Evolutionary conservation across 2,797 vertebrate genomes (phyloP).

Genomic region (Peromyscus melanophrys): DNA sequence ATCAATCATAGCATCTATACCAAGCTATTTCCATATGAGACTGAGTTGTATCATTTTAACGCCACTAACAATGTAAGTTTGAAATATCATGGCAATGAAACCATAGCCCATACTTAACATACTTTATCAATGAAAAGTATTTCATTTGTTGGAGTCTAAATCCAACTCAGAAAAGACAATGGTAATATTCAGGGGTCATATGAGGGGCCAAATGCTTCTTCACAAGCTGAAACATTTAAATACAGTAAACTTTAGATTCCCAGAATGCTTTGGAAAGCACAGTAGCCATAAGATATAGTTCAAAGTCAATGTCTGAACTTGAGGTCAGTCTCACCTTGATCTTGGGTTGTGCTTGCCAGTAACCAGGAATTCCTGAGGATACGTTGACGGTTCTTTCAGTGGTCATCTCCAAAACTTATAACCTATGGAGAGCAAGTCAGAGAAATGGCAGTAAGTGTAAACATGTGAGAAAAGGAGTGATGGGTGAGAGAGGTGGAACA

Average conservation of each 20-base stretch:
- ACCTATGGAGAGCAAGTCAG: not conserved
- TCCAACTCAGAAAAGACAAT: not conserved
- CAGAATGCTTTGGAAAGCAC: not conserved
- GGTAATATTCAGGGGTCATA: not conserved
- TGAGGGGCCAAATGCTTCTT: rapidly evolving
- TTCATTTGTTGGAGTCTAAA: not conserved
- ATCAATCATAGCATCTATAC: not conserved
- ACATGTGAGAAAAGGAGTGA: not conserved
- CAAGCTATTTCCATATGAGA: not conserved
- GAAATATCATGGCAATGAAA: not conserved
- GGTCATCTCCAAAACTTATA: not conserved
- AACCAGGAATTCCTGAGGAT: not conserved
- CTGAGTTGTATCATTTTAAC: not conserved
- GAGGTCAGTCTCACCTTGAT: not conserved
- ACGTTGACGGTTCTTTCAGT: not conserved
- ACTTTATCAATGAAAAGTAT: not conserved
- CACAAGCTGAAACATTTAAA: not conserved
- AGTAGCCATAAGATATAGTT: not conserved
- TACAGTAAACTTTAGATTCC: not conserved
- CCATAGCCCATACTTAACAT: not conserved
- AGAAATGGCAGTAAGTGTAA: not conserved
- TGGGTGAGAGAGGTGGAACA: not conserved
- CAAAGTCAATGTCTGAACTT: not conserved
- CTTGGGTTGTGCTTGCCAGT: not conserved
- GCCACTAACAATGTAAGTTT: not conserved